Percentiles rank a stretch among this genome's conserved stretches.
These are phyloP conservation scores for Anisognathus igniventris DNA, from an alignment of 2,797 vertebrate species.

Conservation along the genomic window DNA sequence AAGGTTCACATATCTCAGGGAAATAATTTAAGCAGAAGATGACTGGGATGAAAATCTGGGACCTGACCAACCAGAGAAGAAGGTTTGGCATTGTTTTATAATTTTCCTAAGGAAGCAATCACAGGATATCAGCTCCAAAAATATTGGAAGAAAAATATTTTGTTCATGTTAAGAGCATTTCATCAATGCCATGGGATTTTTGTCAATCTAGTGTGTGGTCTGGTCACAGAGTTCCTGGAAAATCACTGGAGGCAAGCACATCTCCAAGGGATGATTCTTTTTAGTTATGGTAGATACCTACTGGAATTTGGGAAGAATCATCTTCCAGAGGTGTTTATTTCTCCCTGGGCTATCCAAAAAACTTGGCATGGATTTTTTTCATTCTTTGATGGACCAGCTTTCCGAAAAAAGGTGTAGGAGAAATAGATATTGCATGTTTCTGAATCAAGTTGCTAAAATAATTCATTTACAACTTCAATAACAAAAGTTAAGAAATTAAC, in stretches of 20 bases:
- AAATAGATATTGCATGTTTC: not conserved
- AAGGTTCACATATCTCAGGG: not conserved
- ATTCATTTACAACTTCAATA: not conserved
- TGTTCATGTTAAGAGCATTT: rapidly evolving
- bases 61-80: not conserved
- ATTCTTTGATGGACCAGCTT: not conserved
- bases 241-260: not conserved
- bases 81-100: not conserved
- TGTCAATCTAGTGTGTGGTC: rapidly evolving
- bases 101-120: not conserved
- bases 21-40: not conserved
- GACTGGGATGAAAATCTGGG: not conserved
- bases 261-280: not conserved
- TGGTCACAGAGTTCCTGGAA: not conserved
- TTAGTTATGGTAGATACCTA: not conserved
- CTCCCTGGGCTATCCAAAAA: not conserved
- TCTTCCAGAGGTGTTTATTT: not conserved
- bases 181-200: not conserved
- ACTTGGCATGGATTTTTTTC: not conserved
- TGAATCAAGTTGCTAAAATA: not conserved
- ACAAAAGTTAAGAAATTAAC: not conserved
- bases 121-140: not conserved
- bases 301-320: not conserved
- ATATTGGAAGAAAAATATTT: not conserved
- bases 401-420: not conserved